These are phyloP conservation scores for Nemurella pictetii DNA, from an alignment of 2,888 invertebrate genomes.

Conservation along the genomic window DNA sequence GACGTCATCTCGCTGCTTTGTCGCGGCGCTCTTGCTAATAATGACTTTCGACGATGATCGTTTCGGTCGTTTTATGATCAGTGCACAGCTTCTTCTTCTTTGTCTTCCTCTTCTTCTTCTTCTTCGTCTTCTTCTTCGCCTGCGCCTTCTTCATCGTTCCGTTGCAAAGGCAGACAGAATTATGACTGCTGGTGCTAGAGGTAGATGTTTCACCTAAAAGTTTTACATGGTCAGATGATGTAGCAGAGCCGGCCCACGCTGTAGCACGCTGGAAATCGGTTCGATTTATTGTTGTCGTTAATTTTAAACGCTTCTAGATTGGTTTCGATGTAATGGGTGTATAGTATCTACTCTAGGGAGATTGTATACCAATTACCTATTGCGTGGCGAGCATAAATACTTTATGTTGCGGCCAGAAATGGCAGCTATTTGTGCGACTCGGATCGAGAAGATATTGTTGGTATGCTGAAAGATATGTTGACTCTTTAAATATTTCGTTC, in stretches of 20 bases:
- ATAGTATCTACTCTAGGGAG: background rate
- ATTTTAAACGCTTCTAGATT: background rate
- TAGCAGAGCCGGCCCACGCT: background rate
- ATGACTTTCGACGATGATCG: background rate
- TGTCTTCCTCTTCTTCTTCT: background rate
- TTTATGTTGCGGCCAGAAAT: background rate
- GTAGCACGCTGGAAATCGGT: background rate
- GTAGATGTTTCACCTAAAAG: background rate
- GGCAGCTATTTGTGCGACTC: background rate
- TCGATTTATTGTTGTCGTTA: background rate
- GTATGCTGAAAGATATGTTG: background rate
- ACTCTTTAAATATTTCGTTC: background rate
- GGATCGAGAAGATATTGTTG: background rate
- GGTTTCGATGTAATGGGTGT: background rate
- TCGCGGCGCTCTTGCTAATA: background rate
- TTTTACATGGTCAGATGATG: background rate
- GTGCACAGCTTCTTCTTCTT: background rate
- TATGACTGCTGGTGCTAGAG: background rate
- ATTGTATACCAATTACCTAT: background rate
- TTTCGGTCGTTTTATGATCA: background rate
- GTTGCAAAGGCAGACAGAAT: background rate
- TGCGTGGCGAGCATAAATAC: background rate
- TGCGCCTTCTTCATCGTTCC: no score
- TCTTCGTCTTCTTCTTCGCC: background rate
- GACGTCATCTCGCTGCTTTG: background rate